Evolutionary conservation across 1,140 invertebrate genomes (phyloP).

Genomic region (Rhagoletis zephyria): DNA sequence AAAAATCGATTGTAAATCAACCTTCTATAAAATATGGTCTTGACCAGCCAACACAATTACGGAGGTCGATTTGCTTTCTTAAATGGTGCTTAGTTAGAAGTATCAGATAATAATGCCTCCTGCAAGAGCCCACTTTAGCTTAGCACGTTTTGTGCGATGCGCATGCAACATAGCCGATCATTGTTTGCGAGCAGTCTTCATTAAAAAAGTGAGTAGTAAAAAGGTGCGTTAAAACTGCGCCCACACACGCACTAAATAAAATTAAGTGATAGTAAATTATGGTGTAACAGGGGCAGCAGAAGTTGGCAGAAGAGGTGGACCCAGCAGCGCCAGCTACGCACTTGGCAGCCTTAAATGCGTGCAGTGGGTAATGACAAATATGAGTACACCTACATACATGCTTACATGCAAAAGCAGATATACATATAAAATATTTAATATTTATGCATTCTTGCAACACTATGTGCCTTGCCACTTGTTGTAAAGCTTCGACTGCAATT

Average conservation of each 20-base stretch:
- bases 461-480: constrained; percentile 41
- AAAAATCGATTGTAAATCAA: too few species aligned
- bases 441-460: background rate
- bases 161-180: too few species aligned
- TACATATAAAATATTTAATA: background rate
- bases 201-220: background rate
- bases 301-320: background rate
- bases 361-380: background rate
- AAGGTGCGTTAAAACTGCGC: background rate
- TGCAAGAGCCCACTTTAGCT: too few species aligned
- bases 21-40: too few species aligned
- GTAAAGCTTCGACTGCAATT: background rate
- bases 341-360: background rate
- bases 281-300: too few species aligned
- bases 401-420: background rate
- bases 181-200: too few species aligned
- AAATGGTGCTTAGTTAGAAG: too few species aligned
- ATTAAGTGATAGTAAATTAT: background rate
- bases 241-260: background rate
- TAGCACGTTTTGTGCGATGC: too few species aligned
- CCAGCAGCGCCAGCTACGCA: background rate
- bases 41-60: too few species aligned
- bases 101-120: too few species aligned
- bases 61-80: too few species aligned
- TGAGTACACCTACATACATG: background rate